Evolutionary conservation across 2,113 vertebrate genomes (phyloP), one percentile per base, ranked within the genome.

Genomic region (Ibidorhyncha struthersii): DNA sequence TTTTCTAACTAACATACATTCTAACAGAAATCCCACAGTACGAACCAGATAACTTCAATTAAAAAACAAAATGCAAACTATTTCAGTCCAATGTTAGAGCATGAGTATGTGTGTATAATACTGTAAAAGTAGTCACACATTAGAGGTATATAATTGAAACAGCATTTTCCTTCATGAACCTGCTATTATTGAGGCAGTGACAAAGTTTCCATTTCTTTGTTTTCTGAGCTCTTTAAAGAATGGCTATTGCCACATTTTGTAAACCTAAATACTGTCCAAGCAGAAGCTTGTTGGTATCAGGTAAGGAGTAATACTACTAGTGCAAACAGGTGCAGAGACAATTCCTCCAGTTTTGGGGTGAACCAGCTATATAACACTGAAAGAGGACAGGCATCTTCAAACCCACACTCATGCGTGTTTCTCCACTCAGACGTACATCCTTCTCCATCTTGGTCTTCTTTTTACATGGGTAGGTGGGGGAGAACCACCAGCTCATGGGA

Each of bases 251-350:
- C 92, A 96, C 70, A 40, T 94, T 97, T 96, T 96, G 95, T 81
- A 94, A 97, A 97, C 93, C 97, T 79, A 86, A 91, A 90, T 96
- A 97, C 72, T 94, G 97, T 71, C 94, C 97, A 98, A 94, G 96
- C 91, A 92, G 92, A 91, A 98, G 96, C 92, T 96, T 94, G 97
- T 85, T 97, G 92, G 96, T 89, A 30, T 94, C 94, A 96, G 97
- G 94, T 94, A 93, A 96, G 94, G 88, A 96, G 74, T 63, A 96
- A 98, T 90, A 97, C 95, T 96, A 94, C 92, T 97, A 97, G 98
- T 98, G 98, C 98, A 98, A 97, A 98, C 30, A 77, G 97, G 90
- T 89, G 94, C 86, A 81, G 93, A 95, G 90, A 96, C 63, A 94
- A 70, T 63, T 96, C 90, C 90, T 95, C 91, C 89, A 82, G 93